Conservation (phyloP, 2,888 invertebrate genomes). For the Melipona beecheii region DNA sequence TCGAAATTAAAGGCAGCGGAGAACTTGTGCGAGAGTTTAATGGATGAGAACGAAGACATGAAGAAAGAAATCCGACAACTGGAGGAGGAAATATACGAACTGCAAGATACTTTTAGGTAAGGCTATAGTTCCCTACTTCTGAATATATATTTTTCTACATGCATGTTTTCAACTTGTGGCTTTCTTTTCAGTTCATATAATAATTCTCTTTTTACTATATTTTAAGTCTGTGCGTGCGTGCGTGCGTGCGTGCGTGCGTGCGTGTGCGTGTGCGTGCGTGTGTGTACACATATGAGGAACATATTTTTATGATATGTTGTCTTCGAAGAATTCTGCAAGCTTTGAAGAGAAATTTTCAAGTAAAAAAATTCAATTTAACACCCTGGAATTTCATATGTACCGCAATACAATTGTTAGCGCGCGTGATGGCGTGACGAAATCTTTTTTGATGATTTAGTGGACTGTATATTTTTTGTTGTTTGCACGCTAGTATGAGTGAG, state of each 20-base stretch:
- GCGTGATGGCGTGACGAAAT: too few relatives aligned
- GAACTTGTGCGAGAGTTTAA: conserved; percentile 95
- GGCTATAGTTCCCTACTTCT: neutral
- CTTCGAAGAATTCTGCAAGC: neutral
- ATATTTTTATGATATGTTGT: neutral
- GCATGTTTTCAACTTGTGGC: conserved; percentile 39
- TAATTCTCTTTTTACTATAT: conserved; percentile 1
- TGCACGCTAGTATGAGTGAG: too few relatives aligned
- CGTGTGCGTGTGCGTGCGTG: too few relatives aligned
- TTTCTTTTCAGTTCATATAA: conserved; percentile 4
- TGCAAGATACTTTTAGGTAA: conserved; percentile 97
- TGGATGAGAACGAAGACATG: conserved; percentile 98
- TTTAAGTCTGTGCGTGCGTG: neutral
- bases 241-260: too few relatives aligned
- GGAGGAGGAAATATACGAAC: conserved; percentile 99
- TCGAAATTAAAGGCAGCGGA: conserved; percentile 96
- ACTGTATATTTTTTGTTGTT: too few relatives aligned
- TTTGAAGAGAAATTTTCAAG: neutral
- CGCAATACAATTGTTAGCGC: neutral
- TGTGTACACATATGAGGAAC: neutral
- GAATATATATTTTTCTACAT: conserved; percentile 4
- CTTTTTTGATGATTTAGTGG: too few relatives aligned
- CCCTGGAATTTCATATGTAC: neutral
- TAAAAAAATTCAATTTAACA: conserved; percentile 44
- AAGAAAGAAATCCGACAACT: conserved; percentile 96